Conservation (phyloP, 2,797 vertebrate species). For the Lepilemur ruficaudatus region DNA sequence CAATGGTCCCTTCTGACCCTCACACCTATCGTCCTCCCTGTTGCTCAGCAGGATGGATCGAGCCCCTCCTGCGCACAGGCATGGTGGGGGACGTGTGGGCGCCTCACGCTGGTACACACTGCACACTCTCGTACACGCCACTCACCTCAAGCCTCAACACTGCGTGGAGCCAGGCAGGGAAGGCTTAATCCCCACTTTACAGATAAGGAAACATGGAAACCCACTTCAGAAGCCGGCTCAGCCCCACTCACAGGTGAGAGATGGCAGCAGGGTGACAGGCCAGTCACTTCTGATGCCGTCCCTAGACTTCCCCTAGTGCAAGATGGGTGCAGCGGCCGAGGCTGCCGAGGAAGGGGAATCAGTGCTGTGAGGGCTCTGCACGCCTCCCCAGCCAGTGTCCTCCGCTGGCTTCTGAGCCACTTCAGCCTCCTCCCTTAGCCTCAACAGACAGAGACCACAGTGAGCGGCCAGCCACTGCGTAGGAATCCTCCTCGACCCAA, state of each 20-base stretch:
- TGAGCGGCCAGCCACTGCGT: fast-evolving
- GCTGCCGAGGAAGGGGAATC: fast-evolving
- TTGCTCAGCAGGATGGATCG: fast-evolving
- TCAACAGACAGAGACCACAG: not conserved
- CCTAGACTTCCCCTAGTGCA: not conserved
- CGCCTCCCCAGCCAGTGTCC: not conserved
- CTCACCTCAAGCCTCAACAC: not conserved
- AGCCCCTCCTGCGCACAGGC: not conserved
- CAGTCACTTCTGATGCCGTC: not conserved
- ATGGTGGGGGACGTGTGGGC: fast-evolving
- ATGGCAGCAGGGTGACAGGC: fast-evolving
- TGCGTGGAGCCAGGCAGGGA: fast-evolving
- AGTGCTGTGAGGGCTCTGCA: fast-evolving
- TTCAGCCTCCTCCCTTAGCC: not conserved
- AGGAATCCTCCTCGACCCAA: not conserved
- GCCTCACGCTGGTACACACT: fast-evolving
- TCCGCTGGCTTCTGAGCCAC: fast-evolving
- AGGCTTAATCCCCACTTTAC: fast-evolving
- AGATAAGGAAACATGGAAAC: not conserved
- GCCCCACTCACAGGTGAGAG: not conserved
- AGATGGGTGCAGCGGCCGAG: fast-evolving
- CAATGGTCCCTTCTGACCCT: not conserved
- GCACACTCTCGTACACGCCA: fast-evolving
- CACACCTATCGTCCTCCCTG: fast-evolving
- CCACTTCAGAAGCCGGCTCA: not conserved